Evolutionary conservation across 2,113 vertebrate species (phyloP), one percentile per base, ranked within the genome.

Genomic region (Porphyrio hochstetteri): DNA sequence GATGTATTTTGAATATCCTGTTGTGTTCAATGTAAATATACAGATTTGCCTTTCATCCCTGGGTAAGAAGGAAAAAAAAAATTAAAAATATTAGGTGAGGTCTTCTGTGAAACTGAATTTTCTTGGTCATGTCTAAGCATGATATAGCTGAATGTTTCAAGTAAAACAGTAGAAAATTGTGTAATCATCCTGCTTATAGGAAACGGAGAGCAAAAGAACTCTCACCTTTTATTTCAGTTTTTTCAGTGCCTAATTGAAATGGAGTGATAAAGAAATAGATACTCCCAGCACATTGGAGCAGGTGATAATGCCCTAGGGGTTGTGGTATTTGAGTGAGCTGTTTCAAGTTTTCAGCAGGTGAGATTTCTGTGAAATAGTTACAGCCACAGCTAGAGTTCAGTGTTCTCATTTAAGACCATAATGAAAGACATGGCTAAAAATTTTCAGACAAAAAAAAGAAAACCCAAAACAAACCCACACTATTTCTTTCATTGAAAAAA

Each of bases 301-400:
- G 25, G 46, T 56, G 16, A 44, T 74, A 35, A 2, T 38, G 6
- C 25, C 13, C 7, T 36, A 16, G n/a, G 35, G 20, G 2, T 21
- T 67, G 17, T 29, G 16, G 11, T 59, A 6, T 36, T 28, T 76
- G 35, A 82, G 57, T 11, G 11, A 85, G 3, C 12, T 85, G 19
- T 5, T 70, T 44, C 17, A 75, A 42, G 16, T 63, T 71, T 82
- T 79, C 33, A 64, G 28, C 19, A 63, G 63, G 46, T 25, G 20
- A 84, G 35, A 68, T 56, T 85, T 79, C 23, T 35, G 8, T 59
- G 53, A 82, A 72, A 52, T 20, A 46, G 8, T 78, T 67, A 25
- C 0, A 0, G 8, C 21, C 2, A 7, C 10, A 8, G 9, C 5
- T 46, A 56, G 4, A 86, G 7, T 71, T 90, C 7, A 40, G 9